Evolutionary conservation across 2,113 vertebrate genomes (phyloP).

Genomic region (Bothrops jararaca): DNA sequence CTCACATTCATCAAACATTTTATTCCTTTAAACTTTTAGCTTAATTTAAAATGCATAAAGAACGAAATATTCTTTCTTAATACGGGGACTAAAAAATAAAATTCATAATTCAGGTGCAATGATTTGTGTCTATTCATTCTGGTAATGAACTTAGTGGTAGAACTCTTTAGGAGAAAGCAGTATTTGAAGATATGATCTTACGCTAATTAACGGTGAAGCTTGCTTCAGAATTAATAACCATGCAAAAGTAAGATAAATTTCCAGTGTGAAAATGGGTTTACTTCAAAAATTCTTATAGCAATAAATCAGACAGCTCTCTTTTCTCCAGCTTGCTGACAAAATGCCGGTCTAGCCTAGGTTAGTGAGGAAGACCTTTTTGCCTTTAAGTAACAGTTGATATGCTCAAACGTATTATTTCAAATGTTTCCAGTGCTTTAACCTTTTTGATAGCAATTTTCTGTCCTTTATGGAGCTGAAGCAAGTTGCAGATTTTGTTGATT

Average conservation of each 20-base stretch:
- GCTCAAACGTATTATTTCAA: neutral
- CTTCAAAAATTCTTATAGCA: constrained; percentile 8
- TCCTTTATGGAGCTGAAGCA: constrained; percentile 8
- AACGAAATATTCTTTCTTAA: constrained; percentile 33
- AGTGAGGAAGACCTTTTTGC: neutral
- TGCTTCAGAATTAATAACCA: constrained; percentile 40
- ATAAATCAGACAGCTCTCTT: neutral
- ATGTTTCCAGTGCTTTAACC: neutral
- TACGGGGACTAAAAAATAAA: neutral
- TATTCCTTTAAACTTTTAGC: constrained; percentile 34
- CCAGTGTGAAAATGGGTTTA: constrained; percentile 5
- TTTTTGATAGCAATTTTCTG: neutral
- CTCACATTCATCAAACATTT: constrained; percentile 15
- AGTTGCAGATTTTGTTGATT: constrained; percentile 42
- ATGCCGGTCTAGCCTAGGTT: neutral
- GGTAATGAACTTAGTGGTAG: neutral
- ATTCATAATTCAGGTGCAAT: neutral
- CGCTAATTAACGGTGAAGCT: constrained; percentile 28
- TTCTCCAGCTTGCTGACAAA: neutral
- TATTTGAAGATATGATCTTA: neutral
- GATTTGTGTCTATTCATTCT: neutral
- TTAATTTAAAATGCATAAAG: constrained; percentile 45
- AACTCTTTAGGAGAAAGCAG: constrained; percentile 8
- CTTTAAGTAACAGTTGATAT: accelerated
- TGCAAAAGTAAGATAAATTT: constrained; percentile 12